These are phyloP conservation scores for Chromoteleia sp. DNA, from an alignment of 2,888 invertebrate genomes.

Conservation along the genomic window DNA sequence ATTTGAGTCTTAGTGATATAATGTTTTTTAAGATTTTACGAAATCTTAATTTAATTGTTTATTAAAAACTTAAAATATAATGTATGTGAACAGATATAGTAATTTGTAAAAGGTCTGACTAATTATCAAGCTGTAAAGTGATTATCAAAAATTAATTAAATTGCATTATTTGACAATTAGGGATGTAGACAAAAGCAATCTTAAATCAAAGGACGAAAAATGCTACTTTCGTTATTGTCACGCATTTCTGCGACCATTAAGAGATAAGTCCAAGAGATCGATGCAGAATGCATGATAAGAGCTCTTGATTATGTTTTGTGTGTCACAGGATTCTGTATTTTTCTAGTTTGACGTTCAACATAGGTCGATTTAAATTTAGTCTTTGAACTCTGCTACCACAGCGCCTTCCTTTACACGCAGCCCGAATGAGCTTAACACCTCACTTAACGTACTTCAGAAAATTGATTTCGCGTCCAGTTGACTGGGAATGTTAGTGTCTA, in stretches of 20 bases:
- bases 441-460: slow-evolving; percentile 74
- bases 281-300: slow-evolving; percentile 34
- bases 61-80: no score
- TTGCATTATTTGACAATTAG: slow-evolving; percentile 26
- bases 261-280: slow-evolving; percentile 37
- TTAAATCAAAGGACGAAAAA: slow-evolving; percentile 18
- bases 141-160: slow-evolving; percentile 5
- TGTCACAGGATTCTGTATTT: slow-evolving; percentile 45
- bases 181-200: slow-evolving; percentile 3
- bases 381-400: slow-evolving; percentile 44
- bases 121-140: slow-evolving; percentile 4
- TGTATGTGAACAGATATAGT: neutral
- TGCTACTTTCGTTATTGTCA: slow-evolving; percentile 34
- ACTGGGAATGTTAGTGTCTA: slow-evolving; percentile 79
- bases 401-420: slow-evolving; percentile 42
- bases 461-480: slow-evolving; percentile 75
- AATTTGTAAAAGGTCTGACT: neutral
- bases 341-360: slow-evolving; percentile 30
- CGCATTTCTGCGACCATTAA: slow-evolving; percentile 34
- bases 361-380: slow-evolving; percentile 47
- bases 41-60: no score
- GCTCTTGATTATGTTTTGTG: slow-evolving; percentile 40
- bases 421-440: slow-evolving; percentile 75
- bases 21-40: no score
- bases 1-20: no score